Conservation (phyloP, 2,797 vertebrate genomes). For the Aphelocoma californica region DNA sequence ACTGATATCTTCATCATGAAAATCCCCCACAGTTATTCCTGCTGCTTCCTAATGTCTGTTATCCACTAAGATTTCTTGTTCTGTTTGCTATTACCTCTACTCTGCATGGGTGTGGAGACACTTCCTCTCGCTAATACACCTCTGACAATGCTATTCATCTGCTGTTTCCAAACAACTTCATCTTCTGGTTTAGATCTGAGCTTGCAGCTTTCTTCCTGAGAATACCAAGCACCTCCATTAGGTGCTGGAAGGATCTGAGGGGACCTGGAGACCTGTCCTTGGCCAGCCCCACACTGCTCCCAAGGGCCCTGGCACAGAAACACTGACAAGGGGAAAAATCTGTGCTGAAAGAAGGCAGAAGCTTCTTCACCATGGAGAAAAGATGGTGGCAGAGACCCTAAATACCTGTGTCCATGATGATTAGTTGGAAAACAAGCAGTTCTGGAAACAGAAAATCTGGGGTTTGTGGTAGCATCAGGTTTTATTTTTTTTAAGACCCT, state of each 20-base stretch:
- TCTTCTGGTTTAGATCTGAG: not conserved
- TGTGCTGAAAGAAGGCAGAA: not conserved
- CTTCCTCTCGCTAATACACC: conserved; percentile 21
- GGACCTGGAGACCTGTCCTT: not conserved
- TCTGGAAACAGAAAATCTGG: not conserved
- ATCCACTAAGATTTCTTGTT: not conserved
- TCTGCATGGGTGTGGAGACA: not conserved
- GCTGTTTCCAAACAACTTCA: conserved; percentile 25
- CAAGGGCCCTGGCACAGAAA: not conserved
- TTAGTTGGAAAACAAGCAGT: not conserved
- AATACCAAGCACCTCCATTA: not conserved
- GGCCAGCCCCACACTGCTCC: accelerated
- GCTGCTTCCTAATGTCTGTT: not conserved
- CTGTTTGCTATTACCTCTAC: not conserved
- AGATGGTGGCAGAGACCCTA: not conserved
- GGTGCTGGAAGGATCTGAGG: not conserved
- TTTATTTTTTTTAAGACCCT: not conserved
- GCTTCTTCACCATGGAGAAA: not conserved
- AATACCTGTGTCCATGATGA: not conserved
- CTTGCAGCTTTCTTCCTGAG: not conserved
- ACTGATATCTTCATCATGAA: not conserved
- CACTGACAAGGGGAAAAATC: not conserved
- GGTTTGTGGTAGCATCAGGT: not conserved
- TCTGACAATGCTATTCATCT: conserved; percentile 20
- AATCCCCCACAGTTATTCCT: not conserved